Evolutionary conservation across 2,797 vertebrate genomes (phyloP).

Genomic region (Poeciliopsis infans): DNA sequence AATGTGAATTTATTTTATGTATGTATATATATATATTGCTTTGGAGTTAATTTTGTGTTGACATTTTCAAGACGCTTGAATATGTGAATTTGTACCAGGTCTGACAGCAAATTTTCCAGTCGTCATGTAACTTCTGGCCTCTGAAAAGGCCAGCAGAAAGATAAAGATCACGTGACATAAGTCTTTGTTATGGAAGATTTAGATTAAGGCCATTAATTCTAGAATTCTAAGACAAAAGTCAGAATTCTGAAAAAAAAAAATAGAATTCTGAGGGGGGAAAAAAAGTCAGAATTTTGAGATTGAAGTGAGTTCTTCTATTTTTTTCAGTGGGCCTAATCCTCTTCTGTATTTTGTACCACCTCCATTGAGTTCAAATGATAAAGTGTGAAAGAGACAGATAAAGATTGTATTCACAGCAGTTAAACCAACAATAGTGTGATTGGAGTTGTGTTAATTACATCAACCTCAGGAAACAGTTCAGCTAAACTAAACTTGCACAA

Average conservation of each 20-base stretch:
- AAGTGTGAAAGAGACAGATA: not conserved
- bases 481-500: not conserved
- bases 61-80: not conserved
- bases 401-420: not conserved
- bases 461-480: not conserved
- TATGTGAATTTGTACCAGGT: not conserved
- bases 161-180: not conserved
- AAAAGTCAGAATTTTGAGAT: too few species aligned
- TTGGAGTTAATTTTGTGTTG: not conserved
- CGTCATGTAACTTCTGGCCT: not conserved
- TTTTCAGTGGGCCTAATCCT: too few species aligned
- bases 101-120: not conserved
- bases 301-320: too few species aligned
- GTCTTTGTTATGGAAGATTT: too few species aligned
- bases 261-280: too few species aligned
- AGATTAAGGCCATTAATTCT: too few species aligned
- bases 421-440: not conserved
- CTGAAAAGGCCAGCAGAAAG: not conserved
- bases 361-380: not conserved
- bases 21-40: not conserved
- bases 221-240: too few species aligned
- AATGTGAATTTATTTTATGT: not conserved
- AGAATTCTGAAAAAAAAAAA: too few species aligned
- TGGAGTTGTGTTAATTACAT: not conserved
- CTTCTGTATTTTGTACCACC: not conserved